Evolutionary conservation across 2,888 invertebrate genomes (phyloP).

Genomic region (Conus canariensis): DNA sequence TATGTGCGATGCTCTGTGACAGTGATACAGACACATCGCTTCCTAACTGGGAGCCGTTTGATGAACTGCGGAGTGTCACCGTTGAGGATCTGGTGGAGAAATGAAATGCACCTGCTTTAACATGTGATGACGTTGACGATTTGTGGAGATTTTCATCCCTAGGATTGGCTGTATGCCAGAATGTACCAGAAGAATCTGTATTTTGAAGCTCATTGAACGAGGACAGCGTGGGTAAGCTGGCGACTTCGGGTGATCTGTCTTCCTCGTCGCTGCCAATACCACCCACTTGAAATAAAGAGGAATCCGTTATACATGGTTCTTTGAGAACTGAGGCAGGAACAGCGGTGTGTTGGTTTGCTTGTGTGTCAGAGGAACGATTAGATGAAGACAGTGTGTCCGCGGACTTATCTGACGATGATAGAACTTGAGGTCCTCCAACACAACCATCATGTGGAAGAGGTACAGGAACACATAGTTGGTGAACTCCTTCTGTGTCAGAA

Average conservation of each 20-base stretch:
- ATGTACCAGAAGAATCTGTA: background rate
- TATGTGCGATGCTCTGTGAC: background rate
- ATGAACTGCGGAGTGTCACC: background rate
- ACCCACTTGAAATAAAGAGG: background rate
- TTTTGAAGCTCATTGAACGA: background rate
- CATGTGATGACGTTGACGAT: background rate
- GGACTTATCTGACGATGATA: background rate
- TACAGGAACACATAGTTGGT: background rate
- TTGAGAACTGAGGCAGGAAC: background rate
- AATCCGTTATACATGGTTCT: background rate
- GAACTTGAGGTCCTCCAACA: background rate
- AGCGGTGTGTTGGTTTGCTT: background rate
- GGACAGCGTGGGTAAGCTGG: background rate
- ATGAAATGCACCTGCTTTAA: too few relatives aligned
- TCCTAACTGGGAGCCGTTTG: background rate
- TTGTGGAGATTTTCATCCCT: background rate
- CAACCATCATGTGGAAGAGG: background rate
- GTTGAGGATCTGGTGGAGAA: background rate
- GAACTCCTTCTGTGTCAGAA: background rate
- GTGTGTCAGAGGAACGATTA: too few relatives aligned
- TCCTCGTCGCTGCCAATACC: background rate
- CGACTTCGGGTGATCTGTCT: background rate
- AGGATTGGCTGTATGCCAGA: background rate
- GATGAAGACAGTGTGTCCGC: background rate
- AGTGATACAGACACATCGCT: background rate